Evolutionary conservation across 2,888 invertebrate genomes (phyloP), one percentile per base, ranked within the genome.

Genomic region (Tineola bisselliella): DNA sequence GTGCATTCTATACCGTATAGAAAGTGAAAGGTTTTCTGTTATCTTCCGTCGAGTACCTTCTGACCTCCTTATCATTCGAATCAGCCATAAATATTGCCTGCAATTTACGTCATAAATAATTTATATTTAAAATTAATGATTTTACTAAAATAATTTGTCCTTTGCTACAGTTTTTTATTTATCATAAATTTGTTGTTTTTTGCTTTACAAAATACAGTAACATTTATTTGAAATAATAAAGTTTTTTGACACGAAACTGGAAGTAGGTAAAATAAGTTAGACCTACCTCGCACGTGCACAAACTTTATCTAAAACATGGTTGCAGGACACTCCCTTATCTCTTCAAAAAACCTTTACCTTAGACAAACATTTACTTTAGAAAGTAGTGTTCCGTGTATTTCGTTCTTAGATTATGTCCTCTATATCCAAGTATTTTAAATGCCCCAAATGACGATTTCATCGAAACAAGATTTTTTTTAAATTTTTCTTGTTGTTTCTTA

Each of bases 311-410:
- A 38, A 38, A 38, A 3, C 38, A 38, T 38, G 38, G 10, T 1
- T 48, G 17, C 54, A 54, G 33, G 58, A 58, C 58, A 58, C 31
- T 18, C 56, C 56, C 59, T 48, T 60, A 59, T 59, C 59, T 59
- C 17, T 59, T 44, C n/a, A 30, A 59, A 44, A 44, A 44, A 44
- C 44, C 61, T 56, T 38, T 38, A 38, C 44, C 17, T 80, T 77
- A 73, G 75, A 61, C 52, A 80, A 87, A 87, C 77, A 84, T 87
- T 86, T 84, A 76, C 78, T 71, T 79, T 84, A 84, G 86, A 87
- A 86, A 87, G 87, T 87, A 84, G 80, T 79, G 81, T 84, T 82
- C 76, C 83, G 78, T 86, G 87, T 86, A 81, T 4, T 75, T 73
- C 76, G 81, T 77, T 68, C 70, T 72, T 65, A 81, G 81, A 84